Evolutionary conservation across 1,140 invertebrate genomes (phyloP), one percentile per base, ranked within the genome.

Genomic region (Drosophila tropicalis): DNA sequence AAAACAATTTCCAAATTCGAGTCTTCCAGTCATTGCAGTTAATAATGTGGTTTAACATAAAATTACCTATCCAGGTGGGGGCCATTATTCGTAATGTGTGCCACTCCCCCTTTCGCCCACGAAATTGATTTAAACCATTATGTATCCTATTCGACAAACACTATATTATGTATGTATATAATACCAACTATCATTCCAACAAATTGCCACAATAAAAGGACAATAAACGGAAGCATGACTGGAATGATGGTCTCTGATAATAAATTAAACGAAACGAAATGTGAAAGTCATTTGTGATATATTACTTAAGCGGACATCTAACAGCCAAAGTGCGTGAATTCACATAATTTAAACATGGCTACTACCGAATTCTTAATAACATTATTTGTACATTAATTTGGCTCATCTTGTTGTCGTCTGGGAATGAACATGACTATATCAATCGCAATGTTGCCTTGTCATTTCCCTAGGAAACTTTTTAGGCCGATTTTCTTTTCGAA

Each of bases 121-220:
- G 1, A 51, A 22, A 17, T 47, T 47, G 44, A 47, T 17, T 47
- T 47, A 7, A 5, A 19, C 17, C 44, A 51, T 51, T 51, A 51
- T 51, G 44, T 51, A 10, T 51, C 44, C 19, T 3, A 47, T 47
- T 47, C 19, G 44, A 19, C 17, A 19, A 3, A 10, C 44, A 51
- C 17, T 51, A 22, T 47, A 25, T 25, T 25, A 25, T 25, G 22
- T 19, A 47, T 47, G 15, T 17, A 10, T 47, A 17, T 19, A 47
- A 47, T 47, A 51, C 17, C 17, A 29, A 29, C 29, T 22, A 51
- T 51, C 44, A 51, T 51, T 51, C 9, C 17, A 51, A 9, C 44
- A 51, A 51, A 51, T 51, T 51, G 44, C 9, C 19, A 22, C 10
- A 19, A 51, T 51, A 51, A 51, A 51, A 51, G 44, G 44, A 22